Evolutionary conservation across 2,113 vertebrate genomes (phyloP), one percentile per base, ranked within the genome.

Genomic region (Synodontis membranacea): DNA sequence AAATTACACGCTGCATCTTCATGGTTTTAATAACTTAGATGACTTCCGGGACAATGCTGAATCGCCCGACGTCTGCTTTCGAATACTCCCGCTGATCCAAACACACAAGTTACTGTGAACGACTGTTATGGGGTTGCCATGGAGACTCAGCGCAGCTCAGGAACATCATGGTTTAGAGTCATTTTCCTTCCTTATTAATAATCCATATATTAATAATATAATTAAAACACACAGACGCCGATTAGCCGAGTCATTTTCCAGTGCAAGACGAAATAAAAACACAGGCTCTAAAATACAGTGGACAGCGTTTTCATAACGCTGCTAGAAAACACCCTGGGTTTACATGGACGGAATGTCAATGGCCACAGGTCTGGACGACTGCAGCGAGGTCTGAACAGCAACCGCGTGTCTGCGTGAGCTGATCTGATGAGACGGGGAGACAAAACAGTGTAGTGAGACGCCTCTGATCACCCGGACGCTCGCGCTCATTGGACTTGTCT

Each of bases 401-500:
- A 23, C 21, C 79, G 14, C 54, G 70, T 68, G 78, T 80, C 58
- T 60, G 15, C 42, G 66, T 58, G 75, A 83, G 75, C 34, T 75
- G 62, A 82, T 88, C 46, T 62, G 37, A 83, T 37, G 56, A 82
- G 79, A 84, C 37, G 2, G 85, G 19, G 78, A 80, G n/a, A 86
- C 80, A 88, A 79, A 91, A 88, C 76, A 87, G 85, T 72, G 39
- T 42, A 78, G 39, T 86, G 87, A 91, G 89, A 92, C 80, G 89
- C 86, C 89, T 90, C 81, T 88, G 90, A 93, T 94, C 88, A 90
- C 84, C 86, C 83, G 91, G 90, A 90, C 86, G 84, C 88, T 52
- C 48, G 72, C 64, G 86, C 87, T 90, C 88, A 94, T 92, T 89
- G 89, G 89, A 90, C 89, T 88, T 89, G 93, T 94, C 92, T 91